Conservation (phyloP, 2,888 invertebrate genomes). For the Nephrocerus scutellatus region DNA sequence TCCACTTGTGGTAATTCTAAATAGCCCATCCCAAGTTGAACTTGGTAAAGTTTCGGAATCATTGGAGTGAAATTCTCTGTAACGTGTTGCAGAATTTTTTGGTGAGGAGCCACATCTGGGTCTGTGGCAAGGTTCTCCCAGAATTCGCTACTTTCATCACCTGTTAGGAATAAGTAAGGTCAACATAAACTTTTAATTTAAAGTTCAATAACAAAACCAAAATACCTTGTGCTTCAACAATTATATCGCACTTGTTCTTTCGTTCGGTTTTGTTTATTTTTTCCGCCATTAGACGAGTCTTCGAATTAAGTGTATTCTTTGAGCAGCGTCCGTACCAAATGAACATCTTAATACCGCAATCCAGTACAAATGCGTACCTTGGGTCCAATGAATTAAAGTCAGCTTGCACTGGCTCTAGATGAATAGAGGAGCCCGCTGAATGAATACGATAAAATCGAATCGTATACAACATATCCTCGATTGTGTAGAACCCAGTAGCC, state of each 20-base stretch:
- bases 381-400: conserved; percentile 73
- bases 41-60: conserved; percentile 78
- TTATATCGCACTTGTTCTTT: conserved; percentile 87
- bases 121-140: conserved; percentile 62
- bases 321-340: conserved; percentile 77
- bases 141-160: conserved; percentile 77
- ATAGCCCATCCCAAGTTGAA: conserved; percentile 97
- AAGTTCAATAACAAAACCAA: not conserved
- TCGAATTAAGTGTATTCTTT: conserved; percentile 83
- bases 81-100: conserved; percentile 44
- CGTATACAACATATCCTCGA: conserved; percentile 83
- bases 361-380: conserved; percentile 84
- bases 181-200: not conserved
- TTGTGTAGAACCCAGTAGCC: conserved; percentile 92
- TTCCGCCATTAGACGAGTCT: conserved; percentile 73
- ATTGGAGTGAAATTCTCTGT: conserved; percentile 34
- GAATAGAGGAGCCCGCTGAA: conserved; percentile 77
- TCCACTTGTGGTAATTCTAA: conserved; percentile 92
- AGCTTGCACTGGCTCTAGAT: conserved; percentile 80
- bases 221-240: conserved; percentile 65
- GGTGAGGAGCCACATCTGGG: conserved; percentile 42
- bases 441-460: conserved; percentile 83
- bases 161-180: conserved; percentile 15
- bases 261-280: conserved; percentile 98
- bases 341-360: conserved; percentile 76